Conservation (phyloP, 2,113 vertebrate species). For the Mola mola region DNA sequence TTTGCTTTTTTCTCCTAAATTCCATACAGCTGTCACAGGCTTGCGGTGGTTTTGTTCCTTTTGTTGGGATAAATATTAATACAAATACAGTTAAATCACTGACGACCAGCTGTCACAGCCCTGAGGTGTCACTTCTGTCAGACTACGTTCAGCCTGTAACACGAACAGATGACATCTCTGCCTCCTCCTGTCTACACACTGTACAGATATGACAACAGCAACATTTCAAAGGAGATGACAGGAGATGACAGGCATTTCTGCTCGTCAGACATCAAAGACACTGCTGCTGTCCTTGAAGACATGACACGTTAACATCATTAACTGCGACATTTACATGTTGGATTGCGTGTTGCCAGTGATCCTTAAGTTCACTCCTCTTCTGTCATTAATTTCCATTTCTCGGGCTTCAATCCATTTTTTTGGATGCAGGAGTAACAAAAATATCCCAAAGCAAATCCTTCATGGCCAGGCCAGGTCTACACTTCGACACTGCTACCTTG, state of each 20-base stretch:
- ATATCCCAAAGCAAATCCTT: slow-evolving; percentile 45
- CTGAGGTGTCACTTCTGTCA: slow-evolving; percentile 20
- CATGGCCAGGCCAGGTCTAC: slow-evolving; percentile 32
- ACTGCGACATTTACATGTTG: slow-evolving; percentile 49
- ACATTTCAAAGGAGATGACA: slow-evolving; percentile 23
- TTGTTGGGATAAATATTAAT: slow-evolving; percentile 25
- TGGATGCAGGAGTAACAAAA: slow-evolving; percentile 36
- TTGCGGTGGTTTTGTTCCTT: background rate
- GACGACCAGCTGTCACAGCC: slow-evolving; percentile 8
- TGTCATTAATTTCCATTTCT: slow-evolving; percentile 24
- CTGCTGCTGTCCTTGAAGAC: slow-evolving; percentile 53
- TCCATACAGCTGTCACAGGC: slow-evolving; percentile 13
- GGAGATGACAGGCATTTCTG: slow-evolving; percentile 21
- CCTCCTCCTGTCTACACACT: slow-evolving; percentile 12
- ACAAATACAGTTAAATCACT: slow-evolving; percentile 38
- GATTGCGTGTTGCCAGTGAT: slow-evolving; percentile 34
- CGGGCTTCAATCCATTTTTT: slow-evolving; percentile 36
- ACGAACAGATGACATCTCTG: background rate
- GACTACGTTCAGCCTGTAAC: slow-evolving; percentile 7
- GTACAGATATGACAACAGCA: slow-evolving; percentile 29
- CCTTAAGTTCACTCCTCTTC: slow-evolving; percentile 40
- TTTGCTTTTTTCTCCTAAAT: slow-evolving; percentile 4
- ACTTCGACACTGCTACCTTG: slow-evolving; percentile 42
- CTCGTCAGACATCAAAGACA: slow-evolving; percentile 53
- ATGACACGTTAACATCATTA: slow-evolving; percentile 33